Evolutionary conservation across 2,888 invertebrate species (phyloP).

Genomic region (Podotricha telesiphe): DNA sequence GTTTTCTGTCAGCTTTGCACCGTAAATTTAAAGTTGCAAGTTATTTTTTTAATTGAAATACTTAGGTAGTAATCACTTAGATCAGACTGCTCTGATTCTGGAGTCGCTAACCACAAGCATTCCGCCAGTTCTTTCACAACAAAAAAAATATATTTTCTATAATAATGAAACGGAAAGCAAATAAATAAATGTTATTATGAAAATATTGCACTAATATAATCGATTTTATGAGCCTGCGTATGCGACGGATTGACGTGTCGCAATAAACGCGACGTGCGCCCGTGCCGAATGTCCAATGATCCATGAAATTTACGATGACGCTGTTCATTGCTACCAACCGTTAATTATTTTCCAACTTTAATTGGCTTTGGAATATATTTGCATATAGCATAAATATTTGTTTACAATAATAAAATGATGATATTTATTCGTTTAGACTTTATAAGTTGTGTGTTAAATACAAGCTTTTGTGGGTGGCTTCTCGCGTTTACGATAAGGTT

Average conservation of each 20-base stretch:
- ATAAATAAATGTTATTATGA: constrained; percentile 16
- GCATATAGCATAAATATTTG: background rate
- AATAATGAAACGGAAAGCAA: background rate
- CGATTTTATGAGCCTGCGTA: constrained; percentile 28
- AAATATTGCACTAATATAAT: constrained; percentile 27
- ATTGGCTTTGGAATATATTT: constrained; percentile 22
- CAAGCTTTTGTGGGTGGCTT: background rate
- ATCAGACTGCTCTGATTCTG: too few relatives aligned
- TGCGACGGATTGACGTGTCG: constrained; percentile 28
- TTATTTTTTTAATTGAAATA: background rate
- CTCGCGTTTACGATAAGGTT: background rate
- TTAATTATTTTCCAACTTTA: constrained; percentile 33
- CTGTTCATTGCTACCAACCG: constrained; percentile 29
- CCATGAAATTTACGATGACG: constrained; percentile 42
- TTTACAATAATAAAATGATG: background rate
- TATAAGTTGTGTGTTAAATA: constrained; percentile 2
- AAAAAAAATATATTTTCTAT: background rate
- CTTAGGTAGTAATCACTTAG: too few relatives aligned
- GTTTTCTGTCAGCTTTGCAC: constrained; percentile 75
- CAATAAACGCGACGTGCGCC: constrained; percentile 35
- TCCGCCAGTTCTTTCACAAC: too few relatives aligned
- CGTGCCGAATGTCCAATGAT: constrained; percentile 28
- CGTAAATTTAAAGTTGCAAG: constrained; percentile 33
- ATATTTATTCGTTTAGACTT: constrained; percentile 10
- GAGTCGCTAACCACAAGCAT: too few relatives aligned